phyloP scores from a whole-genome alignment of 2,113 vertebrate species.

The Gallinago undulata region DNA sequence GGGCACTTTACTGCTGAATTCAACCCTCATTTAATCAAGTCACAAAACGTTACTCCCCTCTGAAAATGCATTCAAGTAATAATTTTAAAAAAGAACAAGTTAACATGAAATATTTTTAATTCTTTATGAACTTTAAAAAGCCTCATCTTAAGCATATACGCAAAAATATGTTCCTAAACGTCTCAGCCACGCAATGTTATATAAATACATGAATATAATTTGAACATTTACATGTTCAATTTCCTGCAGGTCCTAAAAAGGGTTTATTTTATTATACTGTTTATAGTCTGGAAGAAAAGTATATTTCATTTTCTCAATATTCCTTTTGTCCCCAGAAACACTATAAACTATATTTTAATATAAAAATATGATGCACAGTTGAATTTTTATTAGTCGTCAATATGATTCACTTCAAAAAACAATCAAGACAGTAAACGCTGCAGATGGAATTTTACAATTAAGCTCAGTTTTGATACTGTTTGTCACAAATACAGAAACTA shows the following conservation, averaged over 20 bases:
- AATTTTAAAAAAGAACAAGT: not conserved
- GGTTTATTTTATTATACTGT: not conserved
- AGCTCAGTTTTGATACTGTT: conserved; percentile 8
- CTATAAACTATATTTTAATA: not conserved
- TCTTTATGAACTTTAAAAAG: not conserved
- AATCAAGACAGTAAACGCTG: not conserved
- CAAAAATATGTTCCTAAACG: not conserved
- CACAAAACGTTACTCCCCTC: not conserved
- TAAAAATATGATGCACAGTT: not conserved
- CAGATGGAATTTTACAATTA: conserved; percentile 7
- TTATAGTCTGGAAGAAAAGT: not conserved
- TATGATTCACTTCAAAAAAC: conserved; percentile 9
- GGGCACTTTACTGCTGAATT: not conserved
- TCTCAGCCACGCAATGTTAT: not conserved
- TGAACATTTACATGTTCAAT: not conserved
- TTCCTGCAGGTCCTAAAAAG: not conserved
- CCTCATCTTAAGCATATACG: not conserved
- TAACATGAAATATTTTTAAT: not conserved
- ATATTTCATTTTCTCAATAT: not conserved
- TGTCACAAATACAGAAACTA: conserved; percentile 27
- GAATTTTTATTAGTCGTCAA: not conserved
- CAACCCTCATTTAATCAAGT: not conserved
- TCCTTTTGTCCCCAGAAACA: not conserved
- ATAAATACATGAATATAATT: not conserved
- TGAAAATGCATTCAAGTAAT: not conserved